Evolutionary conservation across 2,888 invertebrate genomes (phyloP), one percentile per base, ranked within the genome.

Genomic region (Hecatera dysodea): DNA sequence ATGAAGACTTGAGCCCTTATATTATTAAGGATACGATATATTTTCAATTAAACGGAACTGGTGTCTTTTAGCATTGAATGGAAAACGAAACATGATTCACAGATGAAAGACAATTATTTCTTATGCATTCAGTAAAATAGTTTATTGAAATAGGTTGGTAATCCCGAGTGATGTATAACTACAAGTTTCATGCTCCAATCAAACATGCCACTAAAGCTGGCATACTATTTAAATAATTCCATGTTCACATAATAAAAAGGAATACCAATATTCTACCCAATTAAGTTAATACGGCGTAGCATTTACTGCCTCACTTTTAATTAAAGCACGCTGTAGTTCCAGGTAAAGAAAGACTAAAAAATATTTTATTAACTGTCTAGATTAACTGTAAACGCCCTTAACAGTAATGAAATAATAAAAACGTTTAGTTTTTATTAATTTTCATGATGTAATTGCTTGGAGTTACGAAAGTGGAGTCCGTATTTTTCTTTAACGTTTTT

Each of bases 271-370:
- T 69, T 29, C 36, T 48, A 39, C 59, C 69, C 78, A 81, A 80
- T 80, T 69, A 80, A 78, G 44, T 29, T 60, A 66, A 70, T 57
- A 27, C 42, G 27, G 22, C 27, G n/a, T 48, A 61, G 44, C 60
- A 27, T 78, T 80, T 74, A 81, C 50, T 64, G 59, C 70, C 42
- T 39, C n/a, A 5, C 57, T 81, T 81, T 81, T 81, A 80, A 80
- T 80, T 80, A 78, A 80, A 81, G 29, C 19, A 44, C 39, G 42
- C 67, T 33, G 48, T 22, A 44, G 5, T 39, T 55, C n/a, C 50
- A 60, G 36, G 29, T 42, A 48, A 62, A 52, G 6, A 42, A 42
- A 22, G 1, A 57, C 17, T 22, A 27, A 67, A 67, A 39, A 50
- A 50, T 71, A 52, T 77, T 72, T 65, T 62, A 79, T 57, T n/a